phyloP scores from a whole-genome alignment of 2,888 invertebrate species.

The Drosophila niveifrons region DNA sequence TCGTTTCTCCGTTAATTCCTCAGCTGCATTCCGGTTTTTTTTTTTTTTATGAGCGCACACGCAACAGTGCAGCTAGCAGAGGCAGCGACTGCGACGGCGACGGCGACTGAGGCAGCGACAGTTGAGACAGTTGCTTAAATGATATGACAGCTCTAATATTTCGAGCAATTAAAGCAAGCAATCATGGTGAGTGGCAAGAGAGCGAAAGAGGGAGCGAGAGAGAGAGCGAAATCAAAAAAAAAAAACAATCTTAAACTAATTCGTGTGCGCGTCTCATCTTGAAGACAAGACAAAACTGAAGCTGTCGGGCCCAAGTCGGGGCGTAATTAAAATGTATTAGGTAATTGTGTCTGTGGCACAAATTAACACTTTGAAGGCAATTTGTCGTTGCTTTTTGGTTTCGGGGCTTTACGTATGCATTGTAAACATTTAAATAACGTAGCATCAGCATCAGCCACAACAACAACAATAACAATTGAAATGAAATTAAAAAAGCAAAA shows the following conservation, averaged over 20 bases:
- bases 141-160: conserved; percentile 57
- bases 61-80: background rate
- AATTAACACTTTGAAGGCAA: conserved; percentile 75
- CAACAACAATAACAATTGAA: background rate
- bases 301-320: conserved; percentile 45
- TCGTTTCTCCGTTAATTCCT: background rate
- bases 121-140: conserved; percentile 43
- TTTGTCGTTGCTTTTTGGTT: conserved; percentile 66
- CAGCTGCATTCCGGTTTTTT: conserved; percentile 59
- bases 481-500: conserved; percentile 1
- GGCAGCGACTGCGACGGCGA: too few species aligned
- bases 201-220: background rate
- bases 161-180: conserved; percentile 53
- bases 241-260: conserved; percentile 18
- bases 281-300: background rate
- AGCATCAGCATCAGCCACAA: conserved; percentile 16
- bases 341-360: conserved; percentile 79
- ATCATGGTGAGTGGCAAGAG: conserved; percentile 6
- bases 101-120: background rate
- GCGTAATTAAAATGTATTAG: conserved; percentile 77
- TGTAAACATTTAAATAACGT: conserved; percentile 3
- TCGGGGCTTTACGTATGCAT: conserved; percentile 28
- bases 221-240: background rate
- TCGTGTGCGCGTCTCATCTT: conserved; percentile 45
- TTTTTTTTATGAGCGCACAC: conserved; percentile 56